Percentiles rank a stretch among this genome's conserved stretches.
Evolutionary conservation across 2,888 invertebrate genomes (phyloP).

Genomic region (Melinopterus prodromus): DNA sequence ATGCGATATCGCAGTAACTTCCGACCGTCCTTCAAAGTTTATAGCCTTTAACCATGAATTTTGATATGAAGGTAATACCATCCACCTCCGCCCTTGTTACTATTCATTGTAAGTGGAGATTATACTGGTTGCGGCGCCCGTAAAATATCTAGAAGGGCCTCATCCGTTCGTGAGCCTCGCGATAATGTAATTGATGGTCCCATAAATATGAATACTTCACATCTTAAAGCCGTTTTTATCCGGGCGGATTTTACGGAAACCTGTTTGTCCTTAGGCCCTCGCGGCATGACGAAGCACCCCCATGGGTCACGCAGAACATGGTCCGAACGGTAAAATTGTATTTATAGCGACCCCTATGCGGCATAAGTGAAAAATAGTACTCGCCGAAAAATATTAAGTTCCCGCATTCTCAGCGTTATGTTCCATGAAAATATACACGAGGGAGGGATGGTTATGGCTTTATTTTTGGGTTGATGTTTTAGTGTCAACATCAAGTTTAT

Average conservation of each 20-base stretch:
- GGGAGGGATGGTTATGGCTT: too few relatives aligned
- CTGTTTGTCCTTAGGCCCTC: neutral
- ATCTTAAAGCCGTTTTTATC: neutral
- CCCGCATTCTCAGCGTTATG: neutral
- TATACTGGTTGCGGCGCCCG: neutral
- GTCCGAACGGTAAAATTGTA: neutral
- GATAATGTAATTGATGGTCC: neutral
- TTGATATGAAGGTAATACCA: neutral
- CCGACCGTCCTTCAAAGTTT: neutral
- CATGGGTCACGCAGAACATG: neutral
- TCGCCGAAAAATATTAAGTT: too few relatives aligned
- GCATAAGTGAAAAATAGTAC: neutral
- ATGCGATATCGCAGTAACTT: neutral
- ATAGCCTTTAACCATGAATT: neutral
- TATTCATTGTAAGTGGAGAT: neutral
- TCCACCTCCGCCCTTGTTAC: neutral
- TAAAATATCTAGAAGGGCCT: neutral
- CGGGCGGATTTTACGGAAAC: neutral
- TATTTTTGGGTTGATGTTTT: too few relatives aligned
- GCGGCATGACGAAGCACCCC: neutral
- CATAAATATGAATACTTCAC: neutral
- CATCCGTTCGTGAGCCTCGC: slow-evolving; percentile 4
- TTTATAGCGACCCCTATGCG: neutral
- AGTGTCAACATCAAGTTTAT: too few relatives aligned
- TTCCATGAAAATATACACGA: too few relatives aligned